A percentile compares a stretch with the other conserved stretches of the same genome.
Evolutionary conservation across 1,140 invertebrate genomes (phyloP).

Genomic region (Ylistrum balloti): DNA sequence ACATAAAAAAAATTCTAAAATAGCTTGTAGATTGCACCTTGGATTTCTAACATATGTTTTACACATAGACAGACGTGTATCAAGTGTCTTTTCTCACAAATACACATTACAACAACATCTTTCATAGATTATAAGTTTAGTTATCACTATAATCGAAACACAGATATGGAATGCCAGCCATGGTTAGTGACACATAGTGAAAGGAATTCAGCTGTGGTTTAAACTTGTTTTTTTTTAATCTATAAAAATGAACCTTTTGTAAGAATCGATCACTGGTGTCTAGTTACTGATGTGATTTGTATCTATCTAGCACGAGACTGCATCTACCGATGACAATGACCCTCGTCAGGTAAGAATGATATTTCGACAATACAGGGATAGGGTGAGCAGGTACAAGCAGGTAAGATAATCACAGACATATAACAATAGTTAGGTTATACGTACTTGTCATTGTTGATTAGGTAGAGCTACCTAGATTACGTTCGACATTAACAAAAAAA

Average conservation of each 20-base stretch:
- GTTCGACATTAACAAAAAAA: not conserved
- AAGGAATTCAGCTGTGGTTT: not conserved
- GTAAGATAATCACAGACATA: constrained; percentile 16
- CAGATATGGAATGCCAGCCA: not conserved
- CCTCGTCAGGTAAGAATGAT: constrained; percentile 6
- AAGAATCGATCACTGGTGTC: not conserved
- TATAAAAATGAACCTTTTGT: constrained; percentile 9
- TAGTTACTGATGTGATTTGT: not conserved
- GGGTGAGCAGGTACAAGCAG: not conserved
- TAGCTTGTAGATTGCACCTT: no score
- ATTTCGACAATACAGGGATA: not conserved
- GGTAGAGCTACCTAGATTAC: not conserved
- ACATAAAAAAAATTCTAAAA: no score
- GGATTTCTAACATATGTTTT: no score
- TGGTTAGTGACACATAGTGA: not conserved
- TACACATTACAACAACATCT: not conserved
- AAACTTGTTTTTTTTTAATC: constrained; percentile 39
- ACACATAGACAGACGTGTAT: not conserved
- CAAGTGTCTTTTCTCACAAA: not conserved
- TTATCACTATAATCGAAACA: not conserved
- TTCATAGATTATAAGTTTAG: not conserved
- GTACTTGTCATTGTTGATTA: constrained; percentile 39
- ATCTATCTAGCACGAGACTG: constrained; percentile 20
- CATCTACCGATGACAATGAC: not conserved
- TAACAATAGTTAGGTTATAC: not conserved